Percentiles rank a stretch among this genome's conserved stretches.
Evolutionary conservation across 2,113 vertebrate genomes (phyloP).

Genomic region (Percopsis transmontana): DNA sequence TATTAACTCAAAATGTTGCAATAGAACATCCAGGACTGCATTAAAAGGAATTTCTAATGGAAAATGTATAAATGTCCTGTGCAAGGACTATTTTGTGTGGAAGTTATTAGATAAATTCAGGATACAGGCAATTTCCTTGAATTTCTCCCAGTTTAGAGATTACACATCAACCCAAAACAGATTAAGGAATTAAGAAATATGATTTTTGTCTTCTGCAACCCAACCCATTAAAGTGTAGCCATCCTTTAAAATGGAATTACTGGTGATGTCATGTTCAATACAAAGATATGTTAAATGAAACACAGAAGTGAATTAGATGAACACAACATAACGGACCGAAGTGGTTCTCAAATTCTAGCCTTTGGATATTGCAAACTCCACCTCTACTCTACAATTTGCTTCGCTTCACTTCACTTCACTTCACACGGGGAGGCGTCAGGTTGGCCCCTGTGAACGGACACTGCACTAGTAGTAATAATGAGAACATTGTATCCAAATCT

Average conservation of each 20-base stretch:
- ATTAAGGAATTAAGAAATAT: neutral
- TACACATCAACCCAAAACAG: neutral
- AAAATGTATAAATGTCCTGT: neutral
- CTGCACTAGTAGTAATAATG: too few species aligned
- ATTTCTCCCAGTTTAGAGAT: neutral
- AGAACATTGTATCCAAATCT: too few species aligned
- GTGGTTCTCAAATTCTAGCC: too few species aligned
- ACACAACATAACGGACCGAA: too few species aligned
- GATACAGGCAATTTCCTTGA: neutral
- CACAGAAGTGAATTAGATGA: neutral
- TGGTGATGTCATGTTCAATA: neutral
- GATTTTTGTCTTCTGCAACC: too few species aligned
- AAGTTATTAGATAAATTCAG: neutral
- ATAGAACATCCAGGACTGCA: conserved; percentile 13
- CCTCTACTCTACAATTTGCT: too few species aligned
- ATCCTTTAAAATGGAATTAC: neutral
- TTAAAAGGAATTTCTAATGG: neutral
- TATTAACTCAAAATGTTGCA: conserved; percentile 19
- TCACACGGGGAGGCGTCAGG: too few species aligned
- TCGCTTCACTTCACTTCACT: too few species aligned
- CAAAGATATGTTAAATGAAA: neutral
- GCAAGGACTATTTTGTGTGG: neutral
- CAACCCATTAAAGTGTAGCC: too few species aligned
- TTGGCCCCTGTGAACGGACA: too few species aligned
- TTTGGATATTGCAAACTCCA: too few species aligned